These are phyloP conservation scores for Platichthys stellatus DNA, from an alignment of 2,113 vertebrate genomes.

Conservation along the genomic window DNA sequence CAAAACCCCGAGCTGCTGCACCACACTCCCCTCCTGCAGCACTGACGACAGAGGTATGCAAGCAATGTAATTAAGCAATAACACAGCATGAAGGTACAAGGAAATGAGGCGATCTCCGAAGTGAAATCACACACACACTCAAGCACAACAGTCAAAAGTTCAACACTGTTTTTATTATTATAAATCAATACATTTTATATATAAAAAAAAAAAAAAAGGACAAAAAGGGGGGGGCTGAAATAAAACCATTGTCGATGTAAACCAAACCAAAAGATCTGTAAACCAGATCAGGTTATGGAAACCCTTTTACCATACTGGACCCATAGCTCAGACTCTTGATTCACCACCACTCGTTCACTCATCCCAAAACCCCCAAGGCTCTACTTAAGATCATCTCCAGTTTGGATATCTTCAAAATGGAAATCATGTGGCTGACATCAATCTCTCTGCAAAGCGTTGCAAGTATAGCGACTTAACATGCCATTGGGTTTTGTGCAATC, in stretches of 20 bases:
- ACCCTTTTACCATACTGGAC: conserved; percentile 55
- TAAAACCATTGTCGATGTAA: conserved; percentile 78
- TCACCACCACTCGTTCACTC: conserved; percentile 60
- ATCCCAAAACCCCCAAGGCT: conserved; percentile 48
- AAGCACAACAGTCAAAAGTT: conserved; percentile 69
- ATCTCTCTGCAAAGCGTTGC: conserved; percentile 70
- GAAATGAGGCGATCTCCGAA: neutral
- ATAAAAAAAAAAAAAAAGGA: conserved; percentile 67
- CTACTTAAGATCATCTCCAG: conserved; percentile 48
- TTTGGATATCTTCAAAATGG: conserved; percentile 52
- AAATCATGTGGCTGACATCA: conserved; percentile 60
- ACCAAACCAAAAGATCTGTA: no score
- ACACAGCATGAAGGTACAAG: neutral
- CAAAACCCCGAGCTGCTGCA: conserved; percentile 1
- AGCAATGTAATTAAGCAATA: neutral
- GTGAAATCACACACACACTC: conserved; percentile 17
- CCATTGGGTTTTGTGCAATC: no score
- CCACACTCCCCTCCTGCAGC: neutral
- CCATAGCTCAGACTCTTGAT: conserved; percentile 49
- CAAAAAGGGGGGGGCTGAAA: conserved; percentile 62
- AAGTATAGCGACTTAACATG: neutral
- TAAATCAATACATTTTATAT: conserved; percentile 84
- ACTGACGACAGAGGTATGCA: neutral
- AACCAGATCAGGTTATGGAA: conserved; percentile 66
- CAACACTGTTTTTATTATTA: conserved; percentile 85